These are phyloP conservation scores for Cataglyphis rosenhaueri DNA, from an alignment of 2,888 invertebrate species.

Conservation along the genomic window DNA sequence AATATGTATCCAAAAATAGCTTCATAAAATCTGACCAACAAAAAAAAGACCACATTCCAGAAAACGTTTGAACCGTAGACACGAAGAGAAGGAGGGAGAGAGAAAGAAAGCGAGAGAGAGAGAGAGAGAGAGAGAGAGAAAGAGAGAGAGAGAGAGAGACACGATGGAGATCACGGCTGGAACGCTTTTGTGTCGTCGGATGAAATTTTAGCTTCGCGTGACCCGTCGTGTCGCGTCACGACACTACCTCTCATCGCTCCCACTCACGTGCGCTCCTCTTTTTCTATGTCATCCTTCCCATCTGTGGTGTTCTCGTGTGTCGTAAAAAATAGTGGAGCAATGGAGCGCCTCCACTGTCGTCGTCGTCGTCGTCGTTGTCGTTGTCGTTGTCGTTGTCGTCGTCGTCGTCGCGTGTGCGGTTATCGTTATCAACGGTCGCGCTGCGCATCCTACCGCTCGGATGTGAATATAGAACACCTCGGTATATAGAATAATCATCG, in stretches of 20 bases:
- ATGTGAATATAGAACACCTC: neutral
- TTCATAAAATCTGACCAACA: neutral
- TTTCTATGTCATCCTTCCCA: constrained; percentile 32
- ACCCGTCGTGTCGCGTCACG: constrained; percentile 36
- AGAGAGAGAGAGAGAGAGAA: constrained; percentile 14
- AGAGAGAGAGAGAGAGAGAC: constrained; percentile 9
- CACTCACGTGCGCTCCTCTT: constrained; percentile 39
- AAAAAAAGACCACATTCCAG: constrained; percentile 19
- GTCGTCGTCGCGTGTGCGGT: constrained; percentile 39
- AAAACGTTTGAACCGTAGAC: constrained; percentile 26
- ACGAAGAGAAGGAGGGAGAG: neutral
- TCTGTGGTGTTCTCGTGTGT: constrained; percentile 43
- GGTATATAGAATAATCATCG: constrained; percentile 39
- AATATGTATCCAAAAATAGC: neutral
- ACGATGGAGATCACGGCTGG: constrained; percentile 39
- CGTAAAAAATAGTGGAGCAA: constrained; percentile 43
- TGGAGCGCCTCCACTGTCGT: neutral
- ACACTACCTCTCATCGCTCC: constrained; percentile 33
- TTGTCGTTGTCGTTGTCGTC: neutral
- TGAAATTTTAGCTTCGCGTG: constrained; percentile 56
- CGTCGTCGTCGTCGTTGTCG: neutral
- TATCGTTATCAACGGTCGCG: constrained; percentile 53
- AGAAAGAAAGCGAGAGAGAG: constrained; percentile 29
- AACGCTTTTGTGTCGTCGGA: constrained; percentile 52
- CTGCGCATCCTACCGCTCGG: constrained; percentile 25